Evolutionary conservation across 1,140 invertebrate genomes (phyloP).

Genomic region (Drosophila nebulosa): DNA sequence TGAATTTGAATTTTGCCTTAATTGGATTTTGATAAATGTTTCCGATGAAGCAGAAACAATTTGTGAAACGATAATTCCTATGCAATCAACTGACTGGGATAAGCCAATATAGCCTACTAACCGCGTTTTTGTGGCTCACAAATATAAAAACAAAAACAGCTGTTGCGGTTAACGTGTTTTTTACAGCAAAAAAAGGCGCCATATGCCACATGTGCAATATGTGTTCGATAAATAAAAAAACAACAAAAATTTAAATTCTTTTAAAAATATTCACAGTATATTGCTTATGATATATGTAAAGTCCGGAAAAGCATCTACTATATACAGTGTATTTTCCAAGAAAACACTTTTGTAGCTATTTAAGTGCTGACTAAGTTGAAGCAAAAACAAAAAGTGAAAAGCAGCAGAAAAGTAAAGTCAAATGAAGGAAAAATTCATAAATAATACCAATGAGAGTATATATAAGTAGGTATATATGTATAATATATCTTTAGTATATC

Average conservation of each 20-base stretch:
- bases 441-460: not conserved
- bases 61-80: not conserved
- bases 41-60: not conserved
- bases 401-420: constrained; percentile 38
- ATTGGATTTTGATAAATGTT: not conserved
- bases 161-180: constrained; percentile 15
- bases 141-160: constrained; percentile 16
- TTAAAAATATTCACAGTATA: not conserved
- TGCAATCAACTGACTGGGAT: not conserved
- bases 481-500: not conserved
- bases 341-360: constrained; percentile 29
- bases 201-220: not conserved
- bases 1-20: no score
- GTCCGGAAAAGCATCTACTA: constrained; percentile 1
- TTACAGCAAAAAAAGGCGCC: constrained; percentile 10
- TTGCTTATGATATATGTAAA: not conserved
- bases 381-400: constrained; percentile 13
- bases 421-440: constrained; percentile 46
- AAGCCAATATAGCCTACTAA: constrained; percentile 14
- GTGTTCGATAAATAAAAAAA: constrained; percentile 1
- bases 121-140: constrained; percentile 6
- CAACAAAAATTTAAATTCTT: not conserved
- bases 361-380: constrained; percentile 49
- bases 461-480: not conserved
- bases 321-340: constrained; percentile 35